Evolutionary conservation across 2,113 vertebrate genomes (phyloP).

Genomic region (Neogobius melanostomus): DNA sequence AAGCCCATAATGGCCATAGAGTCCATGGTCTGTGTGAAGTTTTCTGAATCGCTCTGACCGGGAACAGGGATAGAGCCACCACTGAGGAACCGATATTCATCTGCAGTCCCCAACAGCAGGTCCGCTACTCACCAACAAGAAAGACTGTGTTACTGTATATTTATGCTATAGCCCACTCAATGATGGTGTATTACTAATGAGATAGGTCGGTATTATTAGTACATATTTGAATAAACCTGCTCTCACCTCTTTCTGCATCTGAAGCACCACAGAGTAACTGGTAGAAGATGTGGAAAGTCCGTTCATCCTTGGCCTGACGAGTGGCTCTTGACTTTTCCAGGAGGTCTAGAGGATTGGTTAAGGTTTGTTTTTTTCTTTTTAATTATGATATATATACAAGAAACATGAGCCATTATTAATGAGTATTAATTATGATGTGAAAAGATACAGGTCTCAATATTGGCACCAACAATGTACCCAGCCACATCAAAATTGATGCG

Average conservation of each 20-base stretch:
- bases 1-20: conserved; percentile 90
- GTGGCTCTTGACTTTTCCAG: conserved; percentile 90
- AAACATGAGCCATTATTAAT: neutral
- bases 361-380: neutral
- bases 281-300: conserved; percentile 91
- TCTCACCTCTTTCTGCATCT: conserved; percentile 78
- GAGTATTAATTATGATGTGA: neutral
- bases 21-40: conserved; percentile 91
- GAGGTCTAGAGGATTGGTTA: conserved; percentile 78
- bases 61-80: conserved; percentile 80
- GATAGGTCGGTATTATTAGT: neutral
- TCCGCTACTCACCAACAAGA: conserved; percentile 69
- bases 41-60: conserved; percentile 86
- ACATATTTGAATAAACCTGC: neutral
- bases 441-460: conserved; percentile 87
- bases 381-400: neutral
- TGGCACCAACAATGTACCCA: conserved; percentile 85
- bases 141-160: neutral
- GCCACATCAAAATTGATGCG: conserved; percentile 84
- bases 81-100: conserved; percentile 86
- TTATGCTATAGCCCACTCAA: neutral
- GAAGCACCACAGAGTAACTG: conserved; percentile 84
- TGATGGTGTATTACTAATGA: neutral
- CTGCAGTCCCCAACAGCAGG: conserved; percentile 81
- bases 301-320: conserved; percentile 89